Evolutionary conservation across 2,888 invertebrate genomes (phyloP), one percentile per base, ranked within the genome.

Genomic region (Cataglyphis altisquamis): DNA sequence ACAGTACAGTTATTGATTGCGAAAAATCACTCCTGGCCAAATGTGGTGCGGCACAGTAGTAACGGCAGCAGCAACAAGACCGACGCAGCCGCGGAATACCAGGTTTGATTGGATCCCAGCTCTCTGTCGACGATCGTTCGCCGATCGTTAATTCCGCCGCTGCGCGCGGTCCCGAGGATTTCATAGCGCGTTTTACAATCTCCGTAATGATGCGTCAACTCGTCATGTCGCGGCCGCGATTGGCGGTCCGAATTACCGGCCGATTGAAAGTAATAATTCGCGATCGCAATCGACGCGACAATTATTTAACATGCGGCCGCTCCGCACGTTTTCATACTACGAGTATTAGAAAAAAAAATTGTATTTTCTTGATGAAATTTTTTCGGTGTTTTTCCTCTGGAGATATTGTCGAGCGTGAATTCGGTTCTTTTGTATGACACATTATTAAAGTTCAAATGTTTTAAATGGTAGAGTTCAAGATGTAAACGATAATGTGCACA

Each of bases 121-220:
- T 29, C 21, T 18, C 57, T 41, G 52, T 39, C 66, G 84, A 55
- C 68, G 57, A 83, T 82, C 64, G 64, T 21, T 77, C 63, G 77
- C 67, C 78, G 87, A 80, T 88, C 87, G 83, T 88, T 84, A 84
- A 84, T 85, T 78, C 82, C 78, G 83, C 21, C 45, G 62, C 63
- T 39, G 55, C 39, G 63, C 57, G 62, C 41, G 52, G 41, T 10
- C 64, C 68, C 39, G 82, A 66, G 52, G 41, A 72, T 81, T 73
- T 82, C 82, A 60, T 66, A 41, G 64, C 67, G 81, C 45, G 8
- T 18, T 83, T 83, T 82, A 73, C 77, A 89, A 88, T 87, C 86
- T 83, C 84, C 68, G 66, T 82, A 86, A 89, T 80, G 89, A 87
- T 57, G 73, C 89, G 87, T 87, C 89, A 85, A 87, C 84, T 86